Percentiles rank a stretch among this genome's conserved stretches.
Evolutionary conservation across 2,888 invertebrate genomes (phyloP).

Genomic region (Eupeodes latifasciatus): DNA sequence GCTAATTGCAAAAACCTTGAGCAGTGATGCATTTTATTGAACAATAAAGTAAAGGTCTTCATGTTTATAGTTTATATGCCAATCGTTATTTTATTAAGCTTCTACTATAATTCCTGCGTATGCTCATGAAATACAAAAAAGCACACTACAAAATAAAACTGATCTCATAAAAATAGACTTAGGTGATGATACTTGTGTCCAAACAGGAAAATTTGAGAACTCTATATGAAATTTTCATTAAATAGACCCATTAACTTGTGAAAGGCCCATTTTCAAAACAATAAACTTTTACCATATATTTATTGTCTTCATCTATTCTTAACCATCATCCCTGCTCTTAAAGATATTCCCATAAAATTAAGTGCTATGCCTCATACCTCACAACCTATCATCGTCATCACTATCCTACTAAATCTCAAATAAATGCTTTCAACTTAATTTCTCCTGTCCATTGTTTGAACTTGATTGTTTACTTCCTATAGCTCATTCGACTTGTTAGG

Average conservation of each 20-base stretch:
- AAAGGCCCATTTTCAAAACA: slow-evolving; percentile 8
- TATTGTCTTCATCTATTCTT: neutral
- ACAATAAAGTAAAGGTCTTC: no score
- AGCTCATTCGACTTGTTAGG: neutral
- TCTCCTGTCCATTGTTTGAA: neutral
- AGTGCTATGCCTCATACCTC: slow-evolving; percentile 5
- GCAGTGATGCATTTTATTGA: no score
- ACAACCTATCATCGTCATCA: neutral
- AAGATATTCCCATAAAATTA: slow-evolving; percentile 11
- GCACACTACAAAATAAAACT: no score
- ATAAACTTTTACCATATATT: neutral
- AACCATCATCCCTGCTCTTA: neutral
- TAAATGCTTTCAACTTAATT: slow-evolving; percentile 44
- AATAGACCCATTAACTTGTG: neutral
- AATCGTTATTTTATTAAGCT: no score
- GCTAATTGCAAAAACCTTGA: no score
- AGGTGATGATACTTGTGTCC: no score
- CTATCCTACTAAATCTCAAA: slow-evolving; percentile 11
- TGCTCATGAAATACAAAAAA: no score
- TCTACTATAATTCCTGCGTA: no score
- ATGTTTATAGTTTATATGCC: no score
- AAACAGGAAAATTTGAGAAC: no score
- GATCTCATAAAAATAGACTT: no score
- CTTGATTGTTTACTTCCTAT: slow-evolving; percentile 49
- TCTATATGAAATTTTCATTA: neutral